Base-by-base conservation (phyloP, 2,797 vertebrate genomes). In the Eurystomus glaucurus region DNA sequence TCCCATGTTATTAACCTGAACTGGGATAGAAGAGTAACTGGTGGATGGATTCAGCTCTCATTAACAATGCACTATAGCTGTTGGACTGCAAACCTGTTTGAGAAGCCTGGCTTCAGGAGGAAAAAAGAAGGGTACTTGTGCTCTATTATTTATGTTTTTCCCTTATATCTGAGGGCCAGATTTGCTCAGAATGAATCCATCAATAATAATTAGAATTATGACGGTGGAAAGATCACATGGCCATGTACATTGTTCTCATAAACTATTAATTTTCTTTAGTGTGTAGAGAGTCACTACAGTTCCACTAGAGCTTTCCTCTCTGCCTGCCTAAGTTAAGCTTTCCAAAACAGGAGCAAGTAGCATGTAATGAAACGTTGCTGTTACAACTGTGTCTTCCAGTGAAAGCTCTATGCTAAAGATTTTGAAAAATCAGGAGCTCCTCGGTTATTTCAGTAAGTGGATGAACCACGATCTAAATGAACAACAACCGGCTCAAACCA, bases 231-330 rank as follows among this genome's bases (percentile, higher is more conserved):
- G 31, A 70, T 29, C 15, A 66, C 9, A 14, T 18, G 9, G 11
- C 9, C 31, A 39, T 1, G 4, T 20, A 18, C 26, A 31, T n/a
- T 81, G 3, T 69, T 69, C 6, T 65, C 31, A 39, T 69, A 54
- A 57, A 79, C 8, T 58, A 25, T 11, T 62, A 0, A 4, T 41
- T 85, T 93, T 71, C 21, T 48, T 60, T 21, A 1, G 9, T 46
- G 16, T 39, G 18, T 50, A 78, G 61, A 15, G 9, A 31, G 20
- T 66, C 28, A 54, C 18, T 57, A 33, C 0, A 0, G 6, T 68
- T 93, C 17, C 4, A 39, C 14, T 15, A 25, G 31, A 51, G 9
- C 6, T 84, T 69, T 89, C 83, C 1, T 3, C 9, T 68, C 28
- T 84, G 29, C 18, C 19, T 54, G 18, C 15, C 8, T 5, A 60